These are phyloP conservation scores for Lochmaea crataegi DNA, from an alignment of 2,888 invertebrate genomes.

Conservation along the genomic window DNA sequence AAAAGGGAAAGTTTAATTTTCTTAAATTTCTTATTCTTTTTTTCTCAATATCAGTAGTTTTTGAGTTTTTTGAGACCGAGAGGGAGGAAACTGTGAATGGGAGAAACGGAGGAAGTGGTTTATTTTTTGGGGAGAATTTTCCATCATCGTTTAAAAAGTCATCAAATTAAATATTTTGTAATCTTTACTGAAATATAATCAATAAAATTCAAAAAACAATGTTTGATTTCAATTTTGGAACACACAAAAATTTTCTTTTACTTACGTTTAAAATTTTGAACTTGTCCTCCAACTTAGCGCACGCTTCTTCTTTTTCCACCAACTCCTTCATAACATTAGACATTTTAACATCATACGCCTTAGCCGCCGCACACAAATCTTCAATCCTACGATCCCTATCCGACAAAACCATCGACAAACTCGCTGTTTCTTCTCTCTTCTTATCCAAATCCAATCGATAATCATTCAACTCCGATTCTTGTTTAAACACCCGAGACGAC, in stretches of 20 bases:
- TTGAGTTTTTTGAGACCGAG: too few species aligned
- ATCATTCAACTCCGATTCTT: constrained; percentile 3
- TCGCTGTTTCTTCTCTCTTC: background rate
- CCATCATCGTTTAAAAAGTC: too few species aligned
- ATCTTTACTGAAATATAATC: too few species aligned
- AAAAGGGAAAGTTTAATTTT: too few species aligned
- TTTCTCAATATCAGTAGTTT: too few species aligned
- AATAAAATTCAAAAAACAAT: too few species aligned
- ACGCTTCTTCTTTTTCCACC: constrained; percentile 22
- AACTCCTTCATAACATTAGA: constrained; percentile 24
- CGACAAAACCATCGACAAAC: constrained; percentile 5
- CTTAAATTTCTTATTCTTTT: too few species aligned
- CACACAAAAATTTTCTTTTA: background rate
- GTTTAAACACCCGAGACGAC: background rate
- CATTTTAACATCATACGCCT: constrained; percentile 23
- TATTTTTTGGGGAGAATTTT: too few species aligned
- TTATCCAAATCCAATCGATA: background rate
- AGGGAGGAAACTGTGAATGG: too few species aligned
- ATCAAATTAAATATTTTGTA: too few species aligned
- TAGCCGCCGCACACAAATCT: constrained; percentile 6
- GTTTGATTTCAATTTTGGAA: too few species aligned
- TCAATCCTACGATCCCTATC: constrained; percentile 30
- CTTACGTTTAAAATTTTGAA: constrained; percentile 30
- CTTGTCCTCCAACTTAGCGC: constrained; percentile 26
- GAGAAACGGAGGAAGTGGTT: too few species aligned